Conservation (phyloP, 2,113 vertebrate genomes). For the Amia ocellicauda region DNA sequence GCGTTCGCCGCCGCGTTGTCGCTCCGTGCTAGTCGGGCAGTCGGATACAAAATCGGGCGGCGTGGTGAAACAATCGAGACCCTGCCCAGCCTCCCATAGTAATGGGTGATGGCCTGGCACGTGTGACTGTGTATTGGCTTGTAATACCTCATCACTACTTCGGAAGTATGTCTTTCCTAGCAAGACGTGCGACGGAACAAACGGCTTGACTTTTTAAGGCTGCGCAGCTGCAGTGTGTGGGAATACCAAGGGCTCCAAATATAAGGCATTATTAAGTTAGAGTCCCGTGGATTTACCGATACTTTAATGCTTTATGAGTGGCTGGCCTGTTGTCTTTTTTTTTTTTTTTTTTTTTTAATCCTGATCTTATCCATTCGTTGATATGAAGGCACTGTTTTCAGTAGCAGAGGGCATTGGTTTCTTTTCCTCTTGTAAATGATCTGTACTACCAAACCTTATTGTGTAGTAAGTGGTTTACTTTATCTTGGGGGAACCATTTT, state of each 20-base stretch:
- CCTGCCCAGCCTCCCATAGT: conserved; percentile 12
- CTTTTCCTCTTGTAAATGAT: conserved; percentile 33
- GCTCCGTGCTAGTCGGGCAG: conserved; percentile 20
- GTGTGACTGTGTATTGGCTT: background rate
- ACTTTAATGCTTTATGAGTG: conserved; percentile 13
- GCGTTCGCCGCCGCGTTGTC: conserved; percentile 31
- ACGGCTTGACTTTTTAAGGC: background rate
- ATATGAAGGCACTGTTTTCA: background rate
- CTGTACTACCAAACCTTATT: conserved; percentile 37
- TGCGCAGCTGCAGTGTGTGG: background rate
- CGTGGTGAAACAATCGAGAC: conserved; percentile 25
- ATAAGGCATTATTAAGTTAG: background rate
- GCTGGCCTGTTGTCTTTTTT: conserved; percentile 12
- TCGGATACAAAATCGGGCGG: conserved; percentile 27
- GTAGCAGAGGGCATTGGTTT: background rate
- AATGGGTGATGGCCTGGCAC: conserved; percentile 11
- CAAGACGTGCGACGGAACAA: conserved; percentile 29
- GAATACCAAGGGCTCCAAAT: background rate
- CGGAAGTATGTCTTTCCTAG: conserved; percentile 25
- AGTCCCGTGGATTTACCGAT: conserved; percentile 3
- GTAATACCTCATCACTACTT: background rate
- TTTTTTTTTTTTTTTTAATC: conserved; percentile 19
- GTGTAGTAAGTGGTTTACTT: conserved; percentile 26
- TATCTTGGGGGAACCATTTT: conserved; percentile 27
- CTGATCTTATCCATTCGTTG: conserved; percentile 8